A percentile compares a stretch with the other conserved stretches of the same genome.
Conservation (phyloP, 2,888 invertebrate genomes). For the Lathronympha strigana region DNA sequence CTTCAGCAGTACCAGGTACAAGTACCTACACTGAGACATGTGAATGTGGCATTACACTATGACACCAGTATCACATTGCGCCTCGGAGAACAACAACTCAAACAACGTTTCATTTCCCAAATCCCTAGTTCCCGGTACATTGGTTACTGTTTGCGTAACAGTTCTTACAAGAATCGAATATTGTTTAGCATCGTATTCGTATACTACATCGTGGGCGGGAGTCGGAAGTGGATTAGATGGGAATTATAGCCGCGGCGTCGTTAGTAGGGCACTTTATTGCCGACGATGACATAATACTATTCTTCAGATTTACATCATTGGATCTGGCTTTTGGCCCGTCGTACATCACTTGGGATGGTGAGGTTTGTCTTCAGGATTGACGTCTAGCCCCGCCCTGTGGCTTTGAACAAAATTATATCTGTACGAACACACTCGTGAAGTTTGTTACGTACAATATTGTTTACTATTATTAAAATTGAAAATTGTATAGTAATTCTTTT, state of each 20-base stretch:
- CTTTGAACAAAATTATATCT: neutral
- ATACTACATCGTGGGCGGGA: constrained; percentile 61
- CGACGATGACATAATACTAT: constrained; percentile 43
- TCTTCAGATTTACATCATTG: constrained; percentile 34
- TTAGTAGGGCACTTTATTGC: constrained; percentile 47
- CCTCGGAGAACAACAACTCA: too few species aligned
- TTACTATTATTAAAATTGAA: too few species aligned
- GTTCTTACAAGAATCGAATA: constrained; percentile 20
- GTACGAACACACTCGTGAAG: neutral
- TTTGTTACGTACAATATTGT: neutral
- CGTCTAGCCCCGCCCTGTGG: constrained; percentile 22
- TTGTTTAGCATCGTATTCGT: constrained; percentile 54
- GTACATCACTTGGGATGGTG: constrained; percentile 30
- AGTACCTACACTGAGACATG: too few species aligned
- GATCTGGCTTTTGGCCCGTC: constrained; percentile 35
- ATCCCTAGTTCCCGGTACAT: constrained; percentile 11
- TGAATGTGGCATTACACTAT: too few species aligned
- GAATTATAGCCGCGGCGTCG: constrained; percentile 52
- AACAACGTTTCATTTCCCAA: constrained; percentile 15
- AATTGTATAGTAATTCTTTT: too few species aligned
- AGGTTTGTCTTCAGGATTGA: constrained; percentile 33
- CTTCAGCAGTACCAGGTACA: too few species aligned
- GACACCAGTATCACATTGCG: too few species aligned
- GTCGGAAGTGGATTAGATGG: constrained; percentile 61
- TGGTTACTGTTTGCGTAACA: constrained; percentile 32